Base-by-base conservation (phyloP, 2,888 invertebrate genomes). In the Sarcophaga rosellei region DNA sequence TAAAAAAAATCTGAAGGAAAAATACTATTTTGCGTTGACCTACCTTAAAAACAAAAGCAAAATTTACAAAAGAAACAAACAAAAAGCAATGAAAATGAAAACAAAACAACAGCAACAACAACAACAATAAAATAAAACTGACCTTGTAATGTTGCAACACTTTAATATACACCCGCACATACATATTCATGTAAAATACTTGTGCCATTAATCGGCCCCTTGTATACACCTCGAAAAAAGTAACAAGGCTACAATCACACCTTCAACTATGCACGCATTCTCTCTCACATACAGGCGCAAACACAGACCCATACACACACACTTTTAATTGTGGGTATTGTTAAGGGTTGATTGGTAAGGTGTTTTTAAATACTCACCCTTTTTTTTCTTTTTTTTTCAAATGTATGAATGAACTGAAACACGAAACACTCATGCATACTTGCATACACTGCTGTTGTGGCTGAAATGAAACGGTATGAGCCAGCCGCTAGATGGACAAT, bases 101-200 rank as follows among this genome's bases (percentile, higher is more conserved):
- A 5, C 15, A 53, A 53, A 53, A 53, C 53, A 12, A 47, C 3
- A 47, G n/a, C n/a, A n/a, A 47, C 5, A 12, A 17, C 11, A 53
- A 17, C 3, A 53, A 3, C 15, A 53, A 53, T 5, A 66, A 63
- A 75, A 77, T 20, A 25, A 35, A 62, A 68, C n/a, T 78, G 73
- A 78, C 83, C 78, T 83, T 83, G 82, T 57, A 66, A 61, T 53
- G 73, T 78, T 73, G 73, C 78, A 83, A 69, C 83, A 66, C 59
- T 66, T 81, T 25, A 10, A 76, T 23, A 77, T 65, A 45, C 17
- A 15, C 53, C 12, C 10, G 53, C 17, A 15, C 3, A 53, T 53
- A 15, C 3, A 53, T 53, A 53, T 53, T 53, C 17, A 53, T 53
- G 53, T 15, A 17, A 12, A 15, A 53, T 53, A 53, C 53, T 53